Base-by-base conservation (phyloP, 2,113 vertebrate species). In the Campylomormyrus numenius region DNA sequence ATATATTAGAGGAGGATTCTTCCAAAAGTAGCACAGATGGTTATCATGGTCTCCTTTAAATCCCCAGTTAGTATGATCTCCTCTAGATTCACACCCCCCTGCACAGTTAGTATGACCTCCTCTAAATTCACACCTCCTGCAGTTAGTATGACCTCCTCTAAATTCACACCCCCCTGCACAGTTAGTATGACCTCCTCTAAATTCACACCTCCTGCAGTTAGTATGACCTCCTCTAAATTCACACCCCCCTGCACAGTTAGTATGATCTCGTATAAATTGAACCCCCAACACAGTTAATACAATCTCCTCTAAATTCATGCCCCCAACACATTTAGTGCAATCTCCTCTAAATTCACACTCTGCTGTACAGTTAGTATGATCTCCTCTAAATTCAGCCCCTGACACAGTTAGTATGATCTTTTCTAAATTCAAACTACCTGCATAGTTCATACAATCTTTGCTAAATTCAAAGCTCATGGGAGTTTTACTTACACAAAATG, bases 21-120 rank as follows among this genome's bases (percentile, higher is more conserved):
- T 46, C 83, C 83, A 46, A 24, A 39, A 85, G 45, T 85, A 85
- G 83, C 83, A 85, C 83, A 85, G 80, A 84, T 84, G 35, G 80
- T 84, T 35, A 80, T 35, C n/a, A 7, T 45, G 77, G 42, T 83
- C 35, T 83, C 15, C 39, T 83, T 39, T 42, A 45, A 83, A 24
- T 21, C 15, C 39, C 77, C 13, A 19, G 77, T 83, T 39, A 83
- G 39, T 83, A 83, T 19, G 39, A 83, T 83, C 77, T 45, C 35
- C 35, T 42, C 5, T 42, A 45, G 21, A 83, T 83, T 70, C 62
- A 31, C 27, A 70, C 62, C 15, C 77, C 74, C 15, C 13, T 42
- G 17, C 77, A 83, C 39, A 42, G 77, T 83, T 46, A 85, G 17
- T 24, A 45, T 48, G 45, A 85, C 48, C 83, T 24, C 5, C 11